phyloP scores from a whole-genome alignment of 2,113 vertebrate species.

The Hemiprocne comata region DNA sequence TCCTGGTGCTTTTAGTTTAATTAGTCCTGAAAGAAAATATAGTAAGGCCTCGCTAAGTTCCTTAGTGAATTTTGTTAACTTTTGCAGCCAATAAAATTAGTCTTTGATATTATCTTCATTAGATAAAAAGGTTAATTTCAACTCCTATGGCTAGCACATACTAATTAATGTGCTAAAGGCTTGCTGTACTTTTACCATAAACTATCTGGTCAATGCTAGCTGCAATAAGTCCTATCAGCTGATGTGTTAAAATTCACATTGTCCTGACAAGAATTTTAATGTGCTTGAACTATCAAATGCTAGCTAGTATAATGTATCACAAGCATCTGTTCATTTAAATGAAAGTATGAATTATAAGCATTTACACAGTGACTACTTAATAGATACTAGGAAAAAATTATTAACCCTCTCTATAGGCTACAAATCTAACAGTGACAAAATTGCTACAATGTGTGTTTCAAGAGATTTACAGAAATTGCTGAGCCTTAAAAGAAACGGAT shows the following conservation, averaged over 20 bases:
- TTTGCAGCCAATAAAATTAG: not conserved
- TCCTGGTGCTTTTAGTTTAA: not conserved
- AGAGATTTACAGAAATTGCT: not conserved
- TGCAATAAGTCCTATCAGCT: not conserved
- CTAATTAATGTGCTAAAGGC: not conserved
- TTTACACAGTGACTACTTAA: not conserved
- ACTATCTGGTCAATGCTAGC: not conserved
- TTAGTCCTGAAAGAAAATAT: not conserved
- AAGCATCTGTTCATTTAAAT: not conserved
- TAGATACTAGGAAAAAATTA: not conserved
- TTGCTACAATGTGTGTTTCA: not conserved
- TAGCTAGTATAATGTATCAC: not conserved
- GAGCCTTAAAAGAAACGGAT: not conserved
- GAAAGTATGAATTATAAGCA: not conserved
- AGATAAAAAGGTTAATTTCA: not conserved
- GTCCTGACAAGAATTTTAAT: not conserved
- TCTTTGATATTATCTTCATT: not conserved
- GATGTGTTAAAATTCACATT: not conserved
- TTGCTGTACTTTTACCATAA: not conserved
- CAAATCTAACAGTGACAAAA: not conserved
- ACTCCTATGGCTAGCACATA: not conserved
- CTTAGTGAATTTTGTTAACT: not conserved
- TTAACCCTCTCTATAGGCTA: not conserved
- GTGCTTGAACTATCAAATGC: not conserved
- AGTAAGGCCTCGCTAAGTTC: not conserved